Conservation (phyloP, 1,140 invertebrate genomes). For the Sesamia nonagrioides region DNA sequence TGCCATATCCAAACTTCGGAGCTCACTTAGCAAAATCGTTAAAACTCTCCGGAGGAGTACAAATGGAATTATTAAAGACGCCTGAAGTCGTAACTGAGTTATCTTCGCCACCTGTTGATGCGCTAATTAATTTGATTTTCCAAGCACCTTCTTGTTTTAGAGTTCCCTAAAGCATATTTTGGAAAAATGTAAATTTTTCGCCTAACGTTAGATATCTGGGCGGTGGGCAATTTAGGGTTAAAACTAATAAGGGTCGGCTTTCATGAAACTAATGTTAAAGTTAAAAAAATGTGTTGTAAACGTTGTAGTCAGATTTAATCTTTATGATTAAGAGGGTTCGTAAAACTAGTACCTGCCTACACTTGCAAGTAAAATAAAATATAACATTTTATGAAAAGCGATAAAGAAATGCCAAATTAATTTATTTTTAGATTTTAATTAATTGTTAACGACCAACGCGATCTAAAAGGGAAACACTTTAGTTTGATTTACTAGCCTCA, state of each 20-base stretch:
- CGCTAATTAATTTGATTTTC: slow-evolving; percentile 83
- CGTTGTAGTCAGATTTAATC: neutral
- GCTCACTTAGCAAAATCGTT: slow-evolving; percentile 66
- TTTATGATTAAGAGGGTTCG: neutral
- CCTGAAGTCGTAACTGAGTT: slow-evolving; percentile 72
- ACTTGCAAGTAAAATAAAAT: neutral
- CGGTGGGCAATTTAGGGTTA: neutral
- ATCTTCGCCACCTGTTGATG: slow-evolving; percentile 80
- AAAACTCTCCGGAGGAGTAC: slow-evolving; percentile 74
- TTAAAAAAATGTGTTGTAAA: neutral
- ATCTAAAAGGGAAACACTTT: slow-evolving; percentile 27
- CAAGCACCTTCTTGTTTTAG: slow-evolving; percentile 64
- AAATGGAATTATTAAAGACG: slow-evolving; percentile 79
- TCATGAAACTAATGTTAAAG: no score
- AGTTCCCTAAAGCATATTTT: slow-evolving; percentile 42
- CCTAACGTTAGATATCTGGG: neutral
- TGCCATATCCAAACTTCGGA: slow-evolving; percentile 11
- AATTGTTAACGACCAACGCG: slow-evolving; percentile 27
- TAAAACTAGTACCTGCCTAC: neutral
- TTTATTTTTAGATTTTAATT: slow-evolving; percentile 15
- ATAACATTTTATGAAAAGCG: neutral
- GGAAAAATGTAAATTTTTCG: neutral
- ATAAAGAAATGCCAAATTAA: neutral
- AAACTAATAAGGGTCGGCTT: neutral
- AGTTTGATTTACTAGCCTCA: slow-evolving; percentile 26